phyloP scores from a whole-genome alignment of 64 coral and sea anemone genomes.

The Anthopleura sola region DNA sequence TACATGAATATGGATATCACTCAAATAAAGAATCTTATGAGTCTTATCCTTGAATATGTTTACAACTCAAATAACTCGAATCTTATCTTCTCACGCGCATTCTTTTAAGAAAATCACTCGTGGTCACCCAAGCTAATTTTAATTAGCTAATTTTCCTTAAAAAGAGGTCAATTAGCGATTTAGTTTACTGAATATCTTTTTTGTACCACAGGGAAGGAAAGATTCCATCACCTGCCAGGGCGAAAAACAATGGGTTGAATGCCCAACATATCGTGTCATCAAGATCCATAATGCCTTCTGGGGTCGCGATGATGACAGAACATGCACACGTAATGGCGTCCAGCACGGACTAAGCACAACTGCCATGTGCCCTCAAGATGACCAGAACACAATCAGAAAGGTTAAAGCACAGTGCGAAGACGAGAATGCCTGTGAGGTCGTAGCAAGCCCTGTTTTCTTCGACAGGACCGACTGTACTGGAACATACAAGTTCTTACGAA shows the following conservation, averaged over 20 bases:
- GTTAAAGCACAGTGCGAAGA: constrained; percentile 89
- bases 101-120: too few relatives aligned
- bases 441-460: constrained; percentile 83
- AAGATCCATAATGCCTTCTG: constrained; percentile 89
- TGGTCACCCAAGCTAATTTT: too few relatives aligned
- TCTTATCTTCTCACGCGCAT: too few relatives aligned
- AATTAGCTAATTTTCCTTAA: too few relatives aligned
- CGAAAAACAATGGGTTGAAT: constrained; percentile 97
- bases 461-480: constrained; percentile 95
- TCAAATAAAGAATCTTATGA: too few relatives aligned
- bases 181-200: not conserved
- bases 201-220: constrained; percentile 37
- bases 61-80: too few relatives aligned
- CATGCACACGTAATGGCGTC: constrained; percentile 76
- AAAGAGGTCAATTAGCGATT: too few relatives aligned
- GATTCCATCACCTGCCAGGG: constrained; percentile 88
- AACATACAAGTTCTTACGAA: constrained; percentile 78
- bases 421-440: constrained; percentile 88
- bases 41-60: too few relatives aligned
- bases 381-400: constrained; percentile 90
- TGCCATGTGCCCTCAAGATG: constrained; percentile 92
- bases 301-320: constrained; percentile 91
- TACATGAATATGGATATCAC: too few relatives aligned
- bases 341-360: constrained; percentile 81
- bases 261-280: constrained; percentile 81